Base-by-base conservation (phyloP, 2,797 vertebrate species). In the Crocidura indochinensis region DNA sequence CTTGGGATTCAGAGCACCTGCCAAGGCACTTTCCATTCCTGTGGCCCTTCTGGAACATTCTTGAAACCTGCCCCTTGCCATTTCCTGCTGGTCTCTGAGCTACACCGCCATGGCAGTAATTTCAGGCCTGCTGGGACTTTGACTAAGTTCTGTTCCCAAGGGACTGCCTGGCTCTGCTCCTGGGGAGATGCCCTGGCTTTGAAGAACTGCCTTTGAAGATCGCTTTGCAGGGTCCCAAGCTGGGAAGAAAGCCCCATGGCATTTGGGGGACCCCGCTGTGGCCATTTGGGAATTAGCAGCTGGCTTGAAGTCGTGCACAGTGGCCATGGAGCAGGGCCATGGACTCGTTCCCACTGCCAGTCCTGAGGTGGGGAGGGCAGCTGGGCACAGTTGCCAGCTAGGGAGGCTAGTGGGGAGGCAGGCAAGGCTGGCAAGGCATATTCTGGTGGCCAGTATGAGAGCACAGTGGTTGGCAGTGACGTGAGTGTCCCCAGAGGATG, bases 161-260 rank as follows among this genome's bases (percentile, higher is more conserved):
- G 44, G 64, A 51, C 87, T 77, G 87, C 69, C 62, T 27, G 65
- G 87, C 84, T 8, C 68, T 86, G 79, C 1, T 4, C 17, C 38
- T 9, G 67, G 69, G 6, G 68, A n/a, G 27, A 56, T 8, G 1
- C 53, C 80, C 0, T 9, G 24, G 47, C 89, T 90, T 31, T 65
- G 49, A 87, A 77, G 74, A 24, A 44, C 51, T 49, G 74, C 31
- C 74, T 91, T 69, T 91, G 85, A 86, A 73, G 64, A 78, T 56
- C 20, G 46, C 68, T 44, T 31, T 19, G 22, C 17, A 8, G 53
- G 74, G 46, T 1, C 2, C 4, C 17, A n/a, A 38, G 56, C 49
- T 3, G 88, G 1, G 44, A 71, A 56, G 68, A 51, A 2, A 26
- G 90, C 8, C 10, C 62, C 22, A 0, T 26, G 12, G 75, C 27